Evolutionary conservation across 2,797 vertebrate genomes (phyloP).

Genomic region (Spondyliosoma cantharus): DNA sequence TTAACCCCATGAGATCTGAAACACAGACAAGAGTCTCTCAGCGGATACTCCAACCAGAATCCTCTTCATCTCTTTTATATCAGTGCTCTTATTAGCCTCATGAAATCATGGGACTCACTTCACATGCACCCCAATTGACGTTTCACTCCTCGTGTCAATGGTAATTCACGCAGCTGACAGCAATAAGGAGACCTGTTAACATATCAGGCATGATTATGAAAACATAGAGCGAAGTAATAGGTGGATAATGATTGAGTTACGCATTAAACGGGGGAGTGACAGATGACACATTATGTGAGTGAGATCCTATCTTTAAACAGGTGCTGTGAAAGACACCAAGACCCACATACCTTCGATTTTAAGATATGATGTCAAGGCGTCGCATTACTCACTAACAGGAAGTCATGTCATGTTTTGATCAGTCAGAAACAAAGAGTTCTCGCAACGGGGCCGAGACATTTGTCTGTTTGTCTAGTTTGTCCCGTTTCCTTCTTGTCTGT

Average conservation of each 20-base stretch:
- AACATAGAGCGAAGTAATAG: constrained; percentile 43
- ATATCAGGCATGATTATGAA: constrained; percentile 46
- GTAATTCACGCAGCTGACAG: constrained; percentile 66
- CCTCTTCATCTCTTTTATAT: constrained; percentile 65
- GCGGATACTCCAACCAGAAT: constrained; percentile 49
- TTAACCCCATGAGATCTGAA: constrained; percentile 62
- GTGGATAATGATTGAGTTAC: constrained; percentile 51
- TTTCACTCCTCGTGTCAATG: constrained; percentile 65
- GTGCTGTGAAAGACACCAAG: constrained; percentile 5
- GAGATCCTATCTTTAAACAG: constrained; percentile 38
- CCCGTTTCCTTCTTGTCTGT: constrained; percentile 4
- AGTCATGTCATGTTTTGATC: not conserved
- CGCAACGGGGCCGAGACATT: not conserved
- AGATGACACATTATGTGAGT: constrained; percentile 43
- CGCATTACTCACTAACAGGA: not conserved
- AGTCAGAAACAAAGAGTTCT: not conserved
- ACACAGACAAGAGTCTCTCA: constrained; percentile 61
- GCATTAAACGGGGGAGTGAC: constrained; percentile 37
- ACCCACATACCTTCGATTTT: not conserved
- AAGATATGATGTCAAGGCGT: not conserved
- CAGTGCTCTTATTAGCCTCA: constrained; percentile 50
- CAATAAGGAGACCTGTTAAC: constrained; percentile 52
- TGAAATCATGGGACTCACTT: constrained; percentile 64
- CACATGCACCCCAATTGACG: constrained; percentile 61
- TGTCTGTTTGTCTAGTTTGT: constrained; percentile 6